Base-by-base conservation (phyloP, 2,888 invertebrate species). In the Eristalinus sepulchralis region DNA sequence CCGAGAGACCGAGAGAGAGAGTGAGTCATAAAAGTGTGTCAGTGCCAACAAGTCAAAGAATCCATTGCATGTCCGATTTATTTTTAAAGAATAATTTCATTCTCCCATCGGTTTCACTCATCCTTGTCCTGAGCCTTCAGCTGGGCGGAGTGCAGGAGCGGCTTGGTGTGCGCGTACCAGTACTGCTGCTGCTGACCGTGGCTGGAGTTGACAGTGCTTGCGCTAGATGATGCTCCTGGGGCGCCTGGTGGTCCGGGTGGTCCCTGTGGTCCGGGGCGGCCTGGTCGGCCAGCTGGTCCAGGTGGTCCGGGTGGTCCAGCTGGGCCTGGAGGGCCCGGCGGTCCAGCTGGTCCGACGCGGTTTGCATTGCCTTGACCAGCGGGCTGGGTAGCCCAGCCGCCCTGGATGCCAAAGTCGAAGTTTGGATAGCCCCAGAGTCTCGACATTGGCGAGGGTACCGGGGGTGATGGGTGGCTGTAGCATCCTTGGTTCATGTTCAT, bases 321-420 rank as follows among this genome's bases (percentile, higher is more conserved):
- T 8, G 73, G 80, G 5, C 70, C 83, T 10, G 88, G 87, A 80
- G 89, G 80, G 5, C 70, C 83, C 6, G 88, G 86, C 72, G 89
- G 89, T 59, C 88, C 82, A 62, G 89, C 89, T 27, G 89, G 89
- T 64, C 90, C 90, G 17, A 91, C 90, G 88, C 47, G 47, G 17
- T 47, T 17, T 8, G 17, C 1, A 5, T n/a, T 4, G 8, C 47
- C 8, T n/a, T n/a, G 75, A 79, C 89, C 76, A 20, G 88, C 36
- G 0, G 60, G 79, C 0, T 10, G 57, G 20, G 27, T 22, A 11
- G 55, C 67, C 67, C 66, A 73, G n/a, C 55, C 62, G 0, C 80
- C 84, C 27, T 85, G 76, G 34, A 81, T n/a, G n/a, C 71, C 81
- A 24, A 83, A 86, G 13, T 86, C 85, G 11, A 86, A 17, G 68